A percentile compares a stretch with the other conserved stretches of the same genome.
Conservation (phyloP, 2,113 vertebrate genomes). For the Syrmaticus mikado region DNA sequence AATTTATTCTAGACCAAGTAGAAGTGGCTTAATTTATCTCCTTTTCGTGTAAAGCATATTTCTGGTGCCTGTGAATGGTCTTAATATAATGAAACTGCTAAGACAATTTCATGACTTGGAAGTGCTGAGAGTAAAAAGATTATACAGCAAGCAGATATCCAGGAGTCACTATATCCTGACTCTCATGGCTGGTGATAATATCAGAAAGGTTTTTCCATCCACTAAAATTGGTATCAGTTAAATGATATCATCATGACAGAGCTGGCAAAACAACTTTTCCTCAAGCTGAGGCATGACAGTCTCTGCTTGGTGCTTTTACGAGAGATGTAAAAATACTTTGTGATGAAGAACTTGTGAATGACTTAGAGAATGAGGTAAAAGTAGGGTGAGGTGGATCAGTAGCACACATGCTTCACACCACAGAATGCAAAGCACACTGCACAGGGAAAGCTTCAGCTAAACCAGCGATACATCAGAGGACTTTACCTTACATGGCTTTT, state of each 20-base stretch:
- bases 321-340: constrained; percentile 15
- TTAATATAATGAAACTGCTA: neutral
- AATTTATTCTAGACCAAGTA: neutral
- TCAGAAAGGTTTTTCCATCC: neutral
- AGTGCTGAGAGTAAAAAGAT: neutral
- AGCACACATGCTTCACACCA: neutral
- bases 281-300: neutral
- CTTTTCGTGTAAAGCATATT: neutral
- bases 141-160: neutral
- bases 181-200: neutral
- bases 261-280: neutral
- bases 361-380: neutral
- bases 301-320: neutral
- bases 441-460: neutral
- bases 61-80: neutral
- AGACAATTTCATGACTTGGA: neutral
- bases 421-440: neutral
- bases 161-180: neutral
- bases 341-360: constrained; percentile 5
- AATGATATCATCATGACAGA: neutral
- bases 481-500: neutral
- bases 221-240: neutral
- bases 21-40: neutral
- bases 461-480: neutral
- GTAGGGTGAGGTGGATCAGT: neutral